These are phyloP conservation scores for Scaptomyza cyrtandrae DNA, from an alignment of 2,888 invertebrate species.

Conservation along the genomic window DNA sequence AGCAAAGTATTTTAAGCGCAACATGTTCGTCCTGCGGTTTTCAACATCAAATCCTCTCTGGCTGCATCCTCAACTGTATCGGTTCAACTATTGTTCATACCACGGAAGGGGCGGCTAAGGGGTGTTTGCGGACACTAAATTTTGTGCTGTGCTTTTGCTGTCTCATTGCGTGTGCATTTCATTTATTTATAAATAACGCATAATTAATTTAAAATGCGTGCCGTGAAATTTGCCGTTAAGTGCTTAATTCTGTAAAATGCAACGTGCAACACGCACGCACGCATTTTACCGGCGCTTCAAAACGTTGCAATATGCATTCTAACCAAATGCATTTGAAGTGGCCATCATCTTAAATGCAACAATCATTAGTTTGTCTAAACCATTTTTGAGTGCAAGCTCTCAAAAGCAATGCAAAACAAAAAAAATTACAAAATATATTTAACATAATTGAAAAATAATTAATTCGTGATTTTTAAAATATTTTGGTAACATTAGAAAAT, in stretches of 20 bases:
- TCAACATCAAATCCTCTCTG: constrained; percentile 64
- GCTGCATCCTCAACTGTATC: constrained; percentile 33
- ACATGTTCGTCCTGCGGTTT: constrained; percentile 77
- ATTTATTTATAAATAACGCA: constrained; percentile 77
- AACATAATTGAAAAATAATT: too few relatives aligned
- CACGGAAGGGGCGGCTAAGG: neutral
- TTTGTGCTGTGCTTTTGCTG: constrained; percentile 15
- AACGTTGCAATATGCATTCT: constrained; percentile 3
- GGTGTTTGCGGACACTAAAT: constrained; percentile 34
- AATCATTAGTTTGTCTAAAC: neutral
- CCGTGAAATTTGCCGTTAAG: constrained; percentile 74
- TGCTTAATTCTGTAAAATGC: constrained; percentile 76
- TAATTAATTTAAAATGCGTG: constrained; percentile 79
- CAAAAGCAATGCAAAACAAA: neutral
- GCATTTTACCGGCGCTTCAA: neutral
- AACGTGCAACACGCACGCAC: constrained; percentile 32
- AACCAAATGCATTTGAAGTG: neutral
- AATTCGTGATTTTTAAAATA: too few relatives aligned
- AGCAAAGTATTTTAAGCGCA: constrained; percentile 78
- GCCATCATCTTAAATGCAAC: constrained; percentile 12
- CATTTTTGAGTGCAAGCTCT: neutral
- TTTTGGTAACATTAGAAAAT: too few relatives aligned
- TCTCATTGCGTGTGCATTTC: constrained; percentile 67
- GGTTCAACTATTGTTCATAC: neutral
- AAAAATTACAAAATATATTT: too few relatives aligned